Base-by-base conservation (phyloP, 2,888 invertebrate genomes). In the Icerya purchasi region DNA sequence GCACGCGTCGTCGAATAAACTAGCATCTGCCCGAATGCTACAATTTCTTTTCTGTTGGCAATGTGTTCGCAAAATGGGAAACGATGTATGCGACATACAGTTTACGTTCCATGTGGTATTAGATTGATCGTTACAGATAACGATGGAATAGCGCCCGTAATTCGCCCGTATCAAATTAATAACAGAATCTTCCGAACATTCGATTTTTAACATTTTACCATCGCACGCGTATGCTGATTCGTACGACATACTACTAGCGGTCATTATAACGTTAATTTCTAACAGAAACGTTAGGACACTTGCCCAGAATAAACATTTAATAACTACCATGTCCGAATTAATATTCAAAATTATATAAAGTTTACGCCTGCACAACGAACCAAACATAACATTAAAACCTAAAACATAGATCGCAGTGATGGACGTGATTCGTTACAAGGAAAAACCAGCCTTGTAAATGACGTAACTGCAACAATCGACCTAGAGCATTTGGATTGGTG, bases 21-120 rank as follows among this genome's bases (percentile, higher is more conserved):
- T 82, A 64, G 86, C 87, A 70, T 85, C 86, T 58, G 91, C 91
- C 69, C 83, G 75, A 72, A 92, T 86, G 74, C 87, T 86, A 79
- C 92, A 92, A 74, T 85, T 88, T 72, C 86, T 85, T 73, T 87
- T 83, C 76, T 86, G 83, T 71, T 86, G 85, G 76, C 92, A 91
- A 77, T 90, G 90, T 77, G 82, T 84, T 73, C 87, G 86, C 65
- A 94, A 79, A 65, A 92, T 89, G 63, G 86, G 77, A 67, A 88
- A 79, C 64, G 92, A 89, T 70, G 85, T 85, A 56, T 84, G 83
- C 60, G 91, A 88, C 86, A 90, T 90, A 73, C 93, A 94, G 75
- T 91, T 90, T 68, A 93, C 88, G 70, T 90, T 89, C 92, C 92
- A 93, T 68, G 91, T 89, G n/a, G 89, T 89, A 73, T 90, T 84